Evolutionary conservation across 2,113 vertebrate species (phyloP).

Genomic region (Suricata suricatta): DNA sequence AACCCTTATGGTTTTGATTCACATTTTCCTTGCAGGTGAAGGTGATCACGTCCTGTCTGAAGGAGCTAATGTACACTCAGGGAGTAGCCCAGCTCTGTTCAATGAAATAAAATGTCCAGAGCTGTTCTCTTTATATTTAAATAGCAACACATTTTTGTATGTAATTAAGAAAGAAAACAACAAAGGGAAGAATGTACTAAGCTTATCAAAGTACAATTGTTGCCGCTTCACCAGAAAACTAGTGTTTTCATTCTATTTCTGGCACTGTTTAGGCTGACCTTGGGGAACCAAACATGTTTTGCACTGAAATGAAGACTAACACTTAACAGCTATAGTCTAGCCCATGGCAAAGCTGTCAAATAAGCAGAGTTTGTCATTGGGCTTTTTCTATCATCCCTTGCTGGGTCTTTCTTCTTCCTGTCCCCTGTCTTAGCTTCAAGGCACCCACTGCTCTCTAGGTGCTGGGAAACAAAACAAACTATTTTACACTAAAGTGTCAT

Average conservation of each 20-base stretch:
- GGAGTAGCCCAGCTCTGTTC: background rate
- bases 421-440: background rate
- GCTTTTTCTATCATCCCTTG: background rate
- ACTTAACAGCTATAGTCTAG: background rate
- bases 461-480: constrained; percentile 15
- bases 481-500: constrained; percentile 28
- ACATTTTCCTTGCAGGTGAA: background rate
- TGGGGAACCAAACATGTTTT: constrained; percentile 1
- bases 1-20: background rate
- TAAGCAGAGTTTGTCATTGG: background rate
- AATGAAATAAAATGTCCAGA: background rate
- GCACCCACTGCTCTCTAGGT: background rate
- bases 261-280: background rate
- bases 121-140: background rate
- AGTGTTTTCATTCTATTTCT: background rate
- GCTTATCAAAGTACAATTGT: background rate
- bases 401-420: background rate
- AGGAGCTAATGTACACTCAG: background rate
- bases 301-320: constrained; percentile 32
- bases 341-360: background rate
- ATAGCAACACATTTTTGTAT: background rate
- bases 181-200: background rate
- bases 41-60: background rate
- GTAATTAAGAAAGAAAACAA: constrained; percentile 57
- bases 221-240: background rate